Conservation (phyloP, 1,140 invertebrate genomes). For the Stegodyphus mimosarum region DNA sequence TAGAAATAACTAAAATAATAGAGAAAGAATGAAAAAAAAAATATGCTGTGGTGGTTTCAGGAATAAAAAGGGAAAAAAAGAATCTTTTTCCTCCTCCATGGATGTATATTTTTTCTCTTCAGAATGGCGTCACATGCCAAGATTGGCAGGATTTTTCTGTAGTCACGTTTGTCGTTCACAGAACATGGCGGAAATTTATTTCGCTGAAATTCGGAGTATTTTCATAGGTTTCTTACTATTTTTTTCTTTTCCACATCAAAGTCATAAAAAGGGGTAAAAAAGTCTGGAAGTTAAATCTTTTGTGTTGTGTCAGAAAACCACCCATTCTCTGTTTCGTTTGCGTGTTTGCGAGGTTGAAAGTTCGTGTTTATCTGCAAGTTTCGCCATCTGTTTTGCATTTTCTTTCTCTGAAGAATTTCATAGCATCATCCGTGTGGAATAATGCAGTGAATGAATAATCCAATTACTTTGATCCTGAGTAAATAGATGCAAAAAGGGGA, state of each 20-base stretch:
- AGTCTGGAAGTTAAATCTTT: background rate
- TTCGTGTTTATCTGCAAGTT: background rate
- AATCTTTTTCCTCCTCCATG: constrained; percentile 16
- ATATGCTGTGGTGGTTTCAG: constrained; percentile 28
- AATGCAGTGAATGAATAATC: too few relatives aligned
- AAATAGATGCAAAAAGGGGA: too few relatives aligned
- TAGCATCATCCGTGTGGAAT: too few relatives aligned
- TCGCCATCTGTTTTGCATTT: background rate
- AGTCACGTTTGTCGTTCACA: constrained; percentile 50
- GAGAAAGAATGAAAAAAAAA: constrained; percentile 28
- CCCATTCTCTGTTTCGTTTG: background rate
- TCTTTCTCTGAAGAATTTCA: too few relatives aligned
- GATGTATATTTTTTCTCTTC: constrained; percentile 49
- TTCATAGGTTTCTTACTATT: background rate
- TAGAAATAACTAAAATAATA: constrained; percentile 48
- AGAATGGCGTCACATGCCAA: constrained; percentile 50
- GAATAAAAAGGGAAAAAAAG: background rate
- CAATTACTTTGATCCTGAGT: too few relatives aligned
- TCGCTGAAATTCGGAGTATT: constrained; percentile 38
- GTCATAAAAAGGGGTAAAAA: too few relatives aligned
- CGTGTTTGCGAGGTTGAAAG: background rate
- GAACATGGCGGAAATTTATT: constrained; percentile 56
- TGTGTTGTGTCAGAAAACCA: background rate
- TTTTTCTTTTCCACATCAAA: too few relatives aligned
- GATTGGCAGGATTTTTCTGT: constrained; percentile 50